Percentiles rank a stretch among this genome's conserved stretches.
Evolutionary conservation across 2,113 vertebrate genomes (phyloP).

Genomic region (Mesocricetus auratus): DNA sequence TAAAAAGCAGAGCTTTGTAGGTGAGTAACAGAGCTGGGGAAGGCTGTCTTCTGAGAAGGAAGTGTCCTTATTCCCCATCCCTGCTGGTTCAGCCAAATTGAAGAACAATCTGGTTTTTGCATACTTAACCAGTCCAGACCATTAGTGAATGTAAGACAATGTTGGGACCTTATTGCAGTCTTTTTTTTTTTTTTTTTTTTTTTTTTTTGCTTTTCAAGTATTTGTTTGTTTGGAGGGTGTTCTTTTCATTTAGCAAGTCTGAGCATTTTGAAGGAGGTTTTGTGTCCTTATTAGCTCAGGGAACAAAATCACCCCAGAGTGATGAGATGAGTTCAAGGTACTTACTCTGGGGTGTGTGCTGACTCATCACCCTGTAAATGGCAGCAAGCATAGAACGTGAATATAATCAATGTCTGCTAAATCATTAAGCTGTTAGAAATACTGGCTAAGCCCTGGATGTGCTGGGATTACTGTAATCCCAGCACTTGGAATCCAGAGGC

Average conservation of each 20-base stretch:
- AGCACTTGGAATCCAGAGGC: not conserved
- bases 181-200: no score
- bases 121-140: not conserved
- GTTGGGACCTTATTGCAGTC: not conserved
- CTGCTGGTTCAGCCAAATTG: not conserved
- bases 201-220: not conserved
- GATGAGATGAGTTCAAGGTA: not conserved
- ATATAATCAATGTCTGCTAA: rapidly evolving
- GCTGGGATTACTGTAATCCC: not conserved
- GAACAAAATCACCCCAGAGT: rapidly evolving
- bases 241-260: not conserved
- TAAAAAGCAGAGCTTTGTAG: constrained; percentile 99
- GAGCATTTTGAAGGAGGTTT: not conserved
- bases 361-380: not conserved
- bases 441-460: not conserved
- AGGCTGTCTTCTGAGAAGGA: not conserved
- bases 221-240: not conserved
- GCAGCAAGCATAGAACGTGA: not conserved
- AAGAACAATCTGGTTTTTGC: not conserved
- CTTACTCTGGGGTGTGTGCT: not conserved
- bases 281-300: not conserved
- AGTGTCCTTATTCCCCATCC: not conserved
- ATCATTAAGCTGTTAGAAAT: not conserved
- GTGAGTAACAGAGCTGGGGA: constrained; percentile 86
- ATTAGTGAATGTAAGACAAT: not conserved